A percentile compares a stretch with the other conserved stretches of the same genome.
Conservation (phyloP, 2,888 invertebrate genomes). For the Tinea trinotella region DNA sequence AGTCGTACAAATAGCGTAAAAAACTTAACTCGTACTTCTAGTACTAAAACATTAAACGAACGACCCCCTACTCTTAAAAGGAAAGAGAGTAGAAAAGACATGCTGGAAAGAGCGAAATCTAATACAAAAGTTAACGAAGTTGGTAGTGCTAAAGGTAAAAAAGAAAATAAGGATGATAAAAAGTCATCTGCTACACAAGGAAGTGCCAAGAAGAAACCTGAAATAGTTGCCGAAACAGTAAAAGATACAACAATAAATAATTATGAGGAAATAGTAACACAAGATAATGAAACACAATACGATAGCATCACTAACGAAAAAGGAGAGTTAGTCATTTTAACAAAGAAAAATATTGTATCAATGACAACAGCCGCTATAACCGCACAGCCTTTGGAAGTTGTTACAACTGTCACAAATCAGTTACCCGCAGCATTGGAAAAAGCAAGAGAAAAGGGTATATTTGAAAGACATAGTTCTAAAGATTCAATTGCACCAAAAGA, state of each 20-base stretch:
- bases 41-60: conserved; percentile 51
- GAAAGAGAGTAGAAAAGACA: conserved; percentile 45
- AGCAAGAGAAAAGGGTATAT: conserved; percentile 61
- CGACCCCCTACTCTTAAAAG: conserved; percentile 49
- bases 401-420: conserved; percentile 69
- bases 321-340: conserved; percentile 56
- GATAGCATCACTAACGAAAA: conserved; percentile 49
- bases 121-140: conserved; percentile 46
- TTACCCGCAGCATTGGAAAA: conserved; percentile 61
- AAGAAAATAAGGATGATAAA: conserved; percentile 19
- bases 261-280: conserved; percentile 41
- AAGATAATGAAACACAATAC: conserved; percentile 64
- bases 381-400: conserved; percentile 68
- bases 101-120: conserved; percentile 43
- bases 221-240: conserved; percentile 26
- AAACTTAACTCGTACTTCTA: conserved; percentile 51
- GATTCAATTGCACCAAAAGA: conserved; percentile 58
- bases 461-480: conserved; percentile 58
- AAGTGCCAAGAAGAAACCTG: conserved; percentile 24
- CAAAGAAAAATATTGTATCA: conserved; percentile 65
- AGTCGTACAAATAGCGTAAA: conserved; percentile 57
- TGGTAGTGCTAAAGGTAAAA: conserved; percentile 23
- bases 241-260: conserved; percentile 30
- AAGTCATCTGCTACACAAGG: conserved; percentile 31
- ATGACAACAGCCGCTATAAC: conserved; percentile 74